Conservation (phyloP, 2,797 vertebrate genomes). For the Cephalopachus bancanus region DNA sequence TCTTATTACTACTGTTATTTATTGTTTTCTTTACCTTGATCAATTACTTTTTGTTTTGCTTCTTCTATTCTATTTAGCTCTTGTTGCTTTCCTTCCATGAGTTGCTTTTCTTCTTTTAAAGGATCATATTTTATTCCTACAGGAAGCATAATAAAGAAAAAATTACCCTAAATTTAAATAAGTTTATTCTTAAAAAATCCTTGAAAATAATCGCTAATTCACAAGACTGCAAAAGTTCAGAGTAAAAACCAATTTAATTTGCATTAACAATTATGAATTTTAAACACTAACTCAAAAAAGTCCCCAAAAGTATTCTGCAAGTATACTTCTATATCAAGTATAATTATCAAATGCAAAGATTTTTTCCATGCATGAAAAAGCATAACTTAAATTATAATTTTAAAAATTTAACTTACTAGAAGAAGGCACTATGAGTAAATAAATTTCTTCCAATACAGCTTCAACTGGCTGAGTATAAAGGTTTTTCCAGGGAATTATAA, state of each 20-base stretch:
- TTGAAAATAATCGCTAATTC: conserved; percentile 68
- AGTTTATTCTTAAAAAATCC: neutral
- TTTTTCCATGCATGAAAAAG: conserved; percentile 35
- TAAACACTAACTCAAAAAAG: conserved; percentile 53
- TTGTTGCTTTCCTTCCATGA: conserved; percentile 95
- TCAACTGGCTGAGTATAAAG: conserved; percentile 98
- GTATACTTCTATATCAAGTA: neutral
- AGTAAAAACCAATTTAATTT: conserved; percentile 21
- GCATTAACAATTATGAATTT: conserved; percentile 38
- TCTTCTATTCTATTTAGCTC: conserved; percentile 98
- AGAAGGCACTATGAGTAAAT: conserved; percentile 97
- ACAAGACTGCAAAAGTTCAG: neutral
- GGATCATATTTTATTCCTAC: conserved; percentile 97
- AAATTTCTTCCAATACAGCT: conserved; percentile 97
- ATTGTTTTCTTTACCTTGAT: conserved; percentile 91
- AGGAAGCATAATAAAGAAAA: conserved; percentile 67
- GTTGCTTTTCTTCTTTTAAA: conserved; percentile 96
- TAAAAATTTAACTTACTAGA: conserved; percentile 93
- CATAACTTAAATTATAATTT: conserved; percentile 30
- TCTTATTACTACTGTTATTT: conserved; percentile 42
- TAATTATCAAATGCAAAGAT: conserved; percentile 52
- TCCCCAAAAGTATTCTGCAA: neutral
- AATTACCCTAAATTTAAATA: neutral
- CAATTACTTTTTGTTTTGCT: conserved; percentile 96
- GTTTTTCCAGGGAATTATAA: conserved; percentile 98